Base-by-base conservation (phyloP, 2,888 invertebrate species). In the Liopterus haemorrhoidalis region DNA sequence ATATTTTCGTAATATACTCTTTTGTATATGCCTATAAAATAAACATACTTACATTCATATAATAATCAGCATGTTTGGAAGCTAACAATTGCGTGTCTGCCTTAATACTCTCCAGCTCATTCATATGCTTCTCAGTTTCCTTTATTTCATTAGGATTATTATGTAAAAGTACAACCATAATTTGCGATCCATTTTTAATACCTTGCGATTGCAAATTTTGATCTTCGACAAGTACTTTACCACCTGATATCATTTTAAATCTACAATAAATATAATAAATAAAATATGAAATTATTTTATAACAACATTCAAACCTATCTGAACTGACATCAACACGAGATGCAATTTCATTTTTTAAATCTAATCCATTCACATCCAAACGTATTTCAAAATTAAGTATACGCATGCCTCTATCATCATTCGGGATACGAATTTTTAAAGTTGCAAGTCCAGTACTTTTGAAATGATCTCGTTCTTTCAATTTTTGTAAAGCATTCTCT, bases 371-470 rank as follows among this genome's bases (percentile, higher is more conserved):
- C 0, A 67, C 67, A 31, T 71, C 70, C 2, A 85, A 59, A 31
- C 70, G 67, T 48, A 76, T 72, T 60, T 80, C 75, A 1, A 82
- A 64, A 38, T 74, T 74, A 2, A 78, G 46, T 9, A 70, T 55
- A 48, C 56, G 67, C 0, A 77, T 70, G 25, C 71, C 72, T 41
- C 71, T 69, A 6, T 74, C 71, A 1, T 74, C 70, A 39, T 72
- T 64, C 0, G 78, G 74, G 2, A 81, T 72, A 53, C 82, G 80
- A 1, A 89, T 70, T 61, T 81, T 78, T 16, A 90, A 66, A 0
- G 84, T 81, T 0, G 88, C 87, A 39, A 81, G 58, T 1, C 88
- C 87, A 0, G 82, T 82, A 54, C 79, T 75, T 49, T 78, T 75
- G 55, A 78, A 88, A 45, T 77, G 75, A 3, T 76, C 76, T 49